phyloP scores from a whole-genome alignment of 2,113 vertebrate genomes.

The Azemiops feae region DNA sequence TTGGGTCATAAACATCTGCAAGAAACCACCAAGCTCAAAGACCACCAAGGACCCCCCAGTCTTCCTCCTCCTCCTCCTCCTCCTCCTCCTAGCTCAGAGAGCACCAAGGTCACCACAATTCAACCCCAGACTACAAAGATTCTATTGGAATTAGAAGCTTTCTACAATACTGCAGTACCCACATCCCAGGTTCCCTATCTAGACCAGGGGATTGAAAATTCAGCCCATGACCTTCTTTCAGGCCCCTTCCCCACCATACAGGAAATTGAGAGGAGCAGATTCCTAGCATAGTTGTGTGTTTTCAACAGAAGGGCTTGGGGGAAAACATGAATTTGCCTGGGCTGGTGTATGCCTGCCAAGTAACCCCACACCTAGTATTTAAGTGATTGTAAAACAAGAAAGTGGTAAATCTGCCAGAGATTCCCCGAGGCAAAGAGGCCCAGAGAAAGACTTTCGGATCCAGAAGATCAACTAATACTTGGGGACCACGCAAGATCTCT shows the following conservation, averaged over 20 bases:
- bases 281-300: not conserved
- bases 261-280: not conserved
- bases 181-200: not conserved
- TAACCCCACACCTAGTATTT: not conserved
- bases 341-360: conserved; percentile 10
- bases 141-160: not conserved
- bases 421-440: not conserved
- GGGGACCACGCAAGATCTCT: no score
- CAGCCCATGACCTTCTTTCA: not conserved
- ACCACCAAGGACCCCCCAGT: no score
- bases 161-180: not conserved
- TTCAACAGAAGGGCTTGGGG: not conserved
- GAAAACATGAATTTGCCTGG: not conserved
- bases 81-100: no score
- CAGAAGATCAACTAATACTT: not conserved
- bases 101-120: not conserved
- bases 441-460: not conserved
- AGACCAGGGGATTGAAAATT: not conserved
- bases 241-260: not conserved
- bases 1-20: no score
- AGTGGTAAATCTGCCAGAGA: not conserved
- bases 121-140: not conserved
- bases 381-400: conserved; percentile 5
- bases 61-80: no score
- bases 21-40: no score